Conservation (phyloP, 1,140 invertebrate species). For the Araneus ventricosus region DNA sequence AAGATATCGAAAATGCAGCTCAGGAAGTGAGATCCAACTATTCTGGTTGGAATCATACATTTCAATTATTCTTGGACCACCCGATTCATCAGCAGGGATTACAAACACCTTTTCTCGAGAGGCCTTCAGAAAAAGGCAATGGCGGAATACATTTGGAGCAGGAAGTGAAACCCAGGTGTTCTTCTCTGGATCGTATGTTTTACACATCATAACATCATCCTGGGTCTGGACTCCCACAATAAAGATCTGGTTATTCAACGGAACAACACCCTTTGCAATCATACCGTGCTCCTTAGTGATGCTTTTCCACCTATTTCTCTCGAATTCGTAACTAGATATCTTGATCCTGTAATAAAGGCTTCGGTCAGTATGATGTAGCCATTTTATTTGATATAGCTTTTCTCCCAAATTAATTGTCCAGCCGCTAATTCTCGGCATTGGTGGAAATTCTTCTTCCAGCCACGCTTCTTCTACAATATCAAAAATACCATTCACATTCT, state of each 20-base stretch:
- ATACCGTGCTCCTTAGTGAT: background rate
- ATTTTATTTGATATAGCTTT: no score
- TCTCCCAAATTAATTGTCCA: no score
- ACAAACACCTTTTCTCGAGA: background rate
- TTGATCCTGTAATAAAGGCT: no score
- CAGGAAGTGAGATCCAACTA: background rate
- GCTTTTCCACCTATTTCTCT: no score
- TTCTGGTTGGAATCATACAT: background rate
- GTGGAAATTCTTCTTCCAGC: no score
- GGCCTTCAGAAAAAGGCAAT: background rate
- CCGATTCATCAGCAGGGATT: background rate
- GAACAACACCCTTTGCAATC: background rate
- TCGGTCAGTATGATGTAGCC: no score
- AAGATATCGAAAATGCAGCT: background rate
- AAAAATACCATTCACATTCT: background rate
- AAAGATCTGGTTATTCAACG: background rate
- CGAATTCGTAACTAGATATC: no score
- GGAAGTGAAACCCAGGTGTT: no score
- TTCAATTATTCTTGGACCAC: background rate
- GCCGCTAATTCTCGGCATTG: no score
- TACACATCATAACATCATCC: background rate
- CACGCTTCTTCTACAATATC: background rate
- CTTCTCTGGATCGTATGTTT: constrained; percentile 29
- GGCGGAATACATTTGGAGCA: background rate
- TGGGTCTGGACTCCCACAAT: background rate